A percentile compares a stretch with the other conserved stretches of the same genome.
Conservation (phyloP, 2,797 vertebrate species). For the Mastacembelus armatus region DNA sequence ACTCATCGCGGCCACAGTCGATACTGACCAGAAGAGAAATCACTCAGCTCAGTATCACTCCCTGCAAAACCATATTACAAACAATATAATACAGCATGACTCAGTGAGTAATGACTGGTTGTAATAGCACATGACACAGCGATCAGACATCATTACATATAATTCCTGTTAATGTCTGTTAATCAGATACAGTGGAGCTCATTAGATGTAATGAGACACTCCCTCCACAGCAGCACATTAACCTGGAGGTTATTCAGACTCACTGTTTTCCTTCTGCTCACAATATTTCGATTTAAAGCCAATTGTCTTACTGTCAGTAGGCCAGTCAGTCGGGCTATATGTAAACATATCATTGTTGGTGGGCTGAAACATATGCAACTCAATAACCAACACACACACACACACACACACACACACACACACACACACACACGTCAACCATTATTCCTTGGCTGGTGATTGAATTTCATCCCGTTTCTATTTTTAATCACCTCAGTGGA, state of each 20-base stretch:
- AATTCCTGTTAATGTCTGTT: slow-evolving; percentile 73
- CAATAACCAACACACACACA: slow-evolving; percentile 7
- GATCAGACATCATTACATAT: slow-evolving; percentile 71
- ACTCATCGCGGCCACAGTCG: slow-evolving; percentile 1
- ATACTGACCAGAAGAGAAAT: slow-evolving; percentile 29
- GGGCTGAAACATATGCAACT: slow-evolving; percentile 5
- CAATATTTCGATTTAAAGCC: slow-evolving; percentile 18
- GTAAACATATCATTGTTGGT: slow-evolving; percentile 2
- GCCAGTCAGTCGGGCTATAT: slow-evolving; percentile 12
- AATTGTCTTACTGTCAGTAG: not conserved
- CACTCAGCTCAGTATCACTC: slow-evolving; percentile 38
- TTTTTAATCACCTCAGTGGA: slow-evolving; percentile 26
- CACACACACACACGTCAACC: not conserved
- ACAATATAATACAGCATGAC: slow-evolving; percentile 50
- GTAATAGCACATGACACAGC: slow-evolving; percentile 57
- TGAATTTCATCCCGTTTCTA: slow-evolving; percentile 43
- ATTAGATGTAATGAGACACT: slow-evolving; percentile 73
- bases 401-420: not conserved
- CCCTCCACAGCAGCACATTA: slow-evolving; percentile 66
- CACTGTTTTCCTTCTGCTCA: slow-evolving; percentile 50
- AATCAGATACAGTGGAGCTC: slow-evolving; percentile 72
- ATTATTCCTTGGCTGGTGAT: slow-evolving; percentile 23
- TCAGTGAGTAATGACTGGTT: slow-evolving; percentile 56
- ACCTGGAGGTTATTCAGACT: slow-evolving; percentile 67
- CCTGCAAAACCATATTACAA: slow-evolving; percentile 59